These are phyloP conservation scores for Acipenser ruthenus DNA, from an alignment of 2,797 vertebrate species.

Conservation along the genomic window DNA sequence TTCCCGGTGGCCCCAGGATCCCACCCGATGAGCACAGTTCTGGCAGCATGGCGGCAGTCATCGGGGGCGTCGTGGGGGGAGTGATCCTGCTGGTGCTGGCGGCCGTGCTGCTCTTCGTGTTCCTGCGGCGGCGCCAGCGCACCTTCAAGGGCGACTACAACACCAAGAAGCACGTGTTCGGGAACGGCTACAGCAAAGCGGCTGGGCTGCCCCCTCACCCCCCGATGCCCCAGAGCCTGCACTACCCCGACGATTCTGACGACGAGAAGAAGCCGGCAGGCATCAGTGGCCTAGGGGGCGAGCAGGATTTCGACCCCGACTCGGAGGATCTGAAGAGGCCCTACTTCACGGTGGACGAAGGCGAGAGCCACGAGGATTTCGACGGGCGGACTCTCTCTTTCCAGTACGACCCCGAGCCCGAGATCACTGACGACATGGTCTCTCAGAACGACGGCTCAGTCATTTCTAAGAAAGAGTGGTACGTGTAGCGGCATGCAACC, in stretches of 20 bases:
- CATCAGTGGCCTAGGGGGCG: slow-evolving; percentile 65
- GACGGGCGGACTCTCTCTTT: slow-evolving; percentile 91
- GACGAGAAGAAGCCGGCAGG: slow-evolving; percentile 92
- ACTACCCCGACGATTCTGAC: slow-evolving; percentile 91
- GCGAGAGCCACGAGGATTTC: slow-evolving; percentile 74
- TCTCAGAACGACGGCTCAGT: slow-evolving; percentile 97
- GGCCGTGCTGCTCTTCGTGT: slow-evolving; percentile 74
- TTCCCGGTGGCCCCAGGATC: slow-evolving; percentile 52
- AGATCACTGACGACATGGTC: slow-evolving; percentile 93
- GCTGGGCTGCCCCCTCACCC: slow-evolving; percentile 77
- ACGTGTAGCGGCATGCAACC: slow-evolving; percentile 73
- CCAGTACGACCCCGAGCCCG: slow-evolving; percentile 88
- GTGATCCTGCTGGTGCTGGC: slow-evolving; percentile 71
- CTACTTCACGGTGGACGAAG: slow-evolving; percentile 95
- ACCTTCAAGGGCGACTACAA: slow-evolving; percentile 99
- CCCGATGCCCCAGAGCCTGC: slow-evolving; percentile 84
- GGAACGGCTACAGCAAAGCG: slow-evolving; percentile 93
- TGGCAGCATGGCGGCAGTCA: slow-evolving; percentile 61
- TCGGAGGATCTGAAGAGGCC: slow-evolving; percentile 89
- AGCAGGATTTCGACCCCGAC: slow-evolving; percentile 67
- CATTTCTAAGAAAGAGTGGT: slow-evolving; percentile 99
- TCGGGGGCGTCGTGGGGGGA: slow-evolving; percentile 82
- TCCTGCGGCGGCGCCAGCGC: slow-evolving; percentile 86
- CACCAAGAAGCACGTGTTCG: slow-evolving; percentile 96
- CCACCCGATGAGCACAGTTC: slow-evolving; percentile 51